Percentiles rank a stretch among this genome's conserved stretches.
Conservation (phyloP, 1,140 invertebrate species). For the Heliothis subflexa region DNA sequence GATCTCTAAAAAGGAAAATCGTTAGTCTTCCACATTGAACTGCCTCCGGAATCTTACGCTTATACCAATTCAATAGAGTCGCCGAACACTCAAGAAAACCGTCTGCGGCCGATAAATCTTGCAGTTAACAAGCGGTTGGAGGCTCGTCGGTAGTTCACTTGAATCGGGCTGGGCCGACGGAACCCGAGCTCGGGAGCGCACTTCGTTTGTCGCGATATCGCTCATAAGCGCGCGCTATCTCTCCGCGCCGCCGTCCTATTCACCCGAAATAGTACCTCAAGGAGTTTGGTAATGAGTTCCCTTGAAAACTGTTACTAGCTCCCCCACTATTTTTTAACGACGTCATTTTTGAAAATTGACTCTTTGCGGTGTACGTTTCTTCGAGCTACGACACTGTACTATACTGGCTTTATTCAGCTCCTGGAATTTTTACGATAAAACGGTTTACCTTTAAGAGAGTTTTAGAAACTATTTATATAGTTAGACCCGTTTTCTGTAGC, state of each 20-base stretch:
- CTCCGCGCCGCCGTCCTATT: constrained; percentile 70
- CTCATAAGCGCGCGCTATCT: constrained; percentile 80
- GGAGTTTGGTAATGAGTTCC: constrained; percentile 79
- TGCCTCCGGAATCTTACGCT: neutral
- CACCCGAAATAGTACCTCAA: constrained; percentile 81
- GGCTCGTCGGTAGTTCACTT: constrained; percentile 27
- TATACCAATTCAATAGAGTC: constrained; percentile 23
- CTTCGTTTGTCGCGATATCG: constrained; percentile 81
- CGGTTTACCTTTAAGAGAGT: constrained; percentile 41
- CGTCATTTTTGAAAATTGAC: constrained; percentile 58
- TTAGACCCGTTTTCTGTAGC: neutral
- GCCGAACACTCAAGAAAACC: constrained; percentile 15
- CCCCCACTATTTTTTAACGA: constrained; percentile 60
- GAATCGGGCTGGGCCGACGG: constrained; percentile 13
- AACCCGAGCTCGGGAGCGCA: constrained; percentile 50
- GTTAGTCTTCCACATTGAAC: neutral
- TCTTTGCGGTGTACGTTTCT: constrained; percentile 44
- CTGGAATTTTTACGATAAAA: constrained; percentile 35
- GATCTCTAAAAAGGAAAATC: neutral
- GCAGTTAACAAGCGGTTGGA: constrained; percentile 27
- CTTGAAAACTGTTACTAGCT: constrained; percentile 66
- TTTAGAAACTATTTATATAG: constrained; percentile 9
- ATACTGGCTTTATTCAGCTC: constrained; percentile 16
- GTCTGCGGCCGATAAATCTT: constrained; percentile 39
- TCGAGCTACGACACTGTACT: neutral